Percentiles rank a stretch among this genome's conserved stretches.
phyloP scores from a whole-genome alignment of 1,140 invertebrate genomes.

The Babylonia areolata region DNA sequence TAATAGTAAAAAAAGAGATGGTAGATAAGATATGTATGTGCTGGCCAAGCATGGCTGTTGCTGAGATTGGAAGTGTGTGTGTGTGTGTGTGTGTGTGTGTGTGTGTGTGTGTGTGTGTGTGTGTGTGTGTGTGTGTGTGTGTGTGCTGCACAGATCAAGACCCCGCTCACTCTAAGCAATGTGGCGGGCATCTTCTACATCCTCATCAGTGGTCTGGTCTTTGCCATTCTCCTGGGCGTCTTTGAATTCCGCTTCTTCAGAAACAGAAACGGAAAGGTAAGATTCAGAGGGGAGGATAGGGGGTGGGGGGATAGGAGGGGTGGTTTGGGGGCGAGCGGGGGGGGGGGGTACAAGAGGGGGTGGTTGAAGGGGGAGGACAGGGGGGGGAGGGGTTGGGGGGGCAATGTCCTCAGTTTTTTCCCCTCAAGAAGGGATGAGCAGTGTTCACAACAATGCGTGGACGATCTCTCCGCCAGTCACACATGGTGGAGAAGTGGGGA shows the following conservation, averaged over 20 bases:
- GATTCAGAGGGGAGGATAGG: not conserved
- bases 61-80: too few relatives aligned
- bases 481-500: too few relatives aligned
- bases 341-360: not conserved
- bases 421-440: too few relatives aligned
- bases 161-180: conserved; percentile 95
- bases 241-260: conserved; percentile 83
- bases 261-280: conserved; percentile 48
- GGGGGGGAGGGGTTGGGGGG: not conserved
- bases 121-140: not conserved
- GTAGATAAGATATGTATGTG: too few relatives aligned
- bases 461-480: too few relatives aligned
- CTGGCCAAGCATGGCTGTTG: too few relatives aligned
- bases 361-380: not conserved
- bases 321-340: not conserved
- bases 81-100: too few relatives aligned
- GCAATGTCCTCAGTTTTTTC: too few relatives aligned
- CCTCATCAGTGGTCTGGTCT: conserved; percentile 91
- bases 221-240: conserved; percentile 93
- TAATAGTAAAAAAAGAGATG: too few relatives aligned
- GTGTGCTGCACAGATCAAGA: conserved; percentile 79
- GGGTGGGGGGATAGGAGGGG: not conserved
- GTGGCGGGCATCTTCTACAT: conserved; percentile 99
- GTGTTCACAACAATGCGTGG: too few relatives aligned
- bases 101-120: not conserved